phyloP scores from a whole-genome alignment of 1,140 invertebrate species.

The Drosophila burlai region DNA sequence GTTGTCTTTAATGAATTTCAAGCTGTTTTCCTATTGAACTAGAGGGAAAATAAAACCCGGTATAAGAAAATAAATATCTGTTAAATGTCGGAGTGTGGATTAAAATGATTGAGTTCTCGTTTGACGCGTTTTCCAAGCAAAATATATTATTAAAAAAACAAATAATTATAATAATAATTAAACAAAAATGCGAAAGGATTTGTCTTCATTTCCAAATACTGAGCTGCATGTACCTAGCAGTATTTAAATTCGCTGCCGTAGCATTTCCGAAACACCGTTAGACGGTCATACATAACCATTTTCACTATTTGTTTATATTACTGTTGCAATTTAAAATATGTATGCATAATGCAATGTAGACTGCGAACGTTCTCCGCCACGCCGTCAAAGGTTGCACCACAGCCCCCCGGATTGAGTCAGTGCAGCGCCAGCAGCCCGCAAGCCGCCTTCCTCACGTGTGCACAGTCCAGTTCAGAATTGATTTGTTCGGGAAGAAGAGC shows the following conservation, averaged over 20 bases:
- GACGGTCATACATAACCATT: slow-evolving; percentile 14
- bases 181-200: no score
- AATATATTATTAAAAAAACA: no score
- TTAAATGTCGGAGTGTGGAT: no score
- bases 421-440: slow-evolving; percentile 1
- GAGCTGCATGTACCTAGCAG: neutral
- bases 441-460: slow-evolving; percentile 2
- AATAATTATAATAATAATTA: no score
- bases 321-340: slow-evolving; percentile 19
- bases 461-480: slow-evolving; percentile 21
- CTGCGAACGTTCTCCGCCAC: neutral
- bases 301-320: slow-evolving; percentile 42
- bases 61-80: no score
- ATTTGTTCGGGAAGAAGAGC: slow-evolving; percentile 32
- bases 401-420: neutral
- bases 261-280: neutral
- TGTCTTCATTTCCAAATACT: neutral
- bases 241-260: neutral
- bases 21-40: no score
- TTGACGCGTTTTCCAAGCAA: no score
- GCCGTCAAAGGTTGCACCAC: neutral
- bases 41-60: neutral
- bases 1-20: no score
- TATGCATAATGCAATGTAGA: slow-evolving; percentile 29
- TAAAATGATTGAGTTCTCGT: no score